phyloP scores from a whole-genome alignment of 2,797 vertebrate genomes.

The Periophthalmus magnuspinnatus region DNA sequence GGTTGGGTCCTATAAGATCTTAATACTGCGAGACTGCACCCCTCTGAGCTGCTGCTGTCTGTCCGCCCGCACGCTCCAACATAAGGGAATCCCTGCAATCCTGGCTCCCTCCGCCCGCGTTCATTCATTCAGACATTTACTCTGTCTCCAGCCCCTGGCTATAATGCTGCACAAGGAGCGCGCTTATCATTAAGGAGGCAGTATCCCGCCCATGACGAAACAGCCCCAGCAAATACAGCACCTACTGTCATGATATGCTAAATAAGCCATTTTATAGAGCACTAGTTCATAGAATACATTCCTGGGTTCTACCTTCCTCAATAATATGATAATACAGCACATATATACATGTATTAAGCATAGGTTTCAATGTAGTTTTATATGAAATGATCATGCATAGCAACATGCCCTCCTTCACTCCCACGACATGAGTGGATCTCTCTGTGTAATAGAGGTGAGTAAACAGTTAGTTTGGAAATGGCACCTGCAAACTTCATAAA shows the following conservation, averaged over 20 bases:
- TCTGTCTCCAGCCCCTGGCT: constrained; percentile 20
- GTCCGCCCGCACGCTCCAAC: constrained; percentile 38
- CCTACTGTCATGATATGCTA: constrained; percentile 33
- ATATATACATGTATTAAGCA: too few relatives aligned
- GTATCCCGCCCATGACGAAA: constrained; percentile 51
- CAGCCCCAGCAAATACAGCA: constrained; percentile 33
- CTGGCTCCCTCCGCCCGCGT: constrained; percentile 36
- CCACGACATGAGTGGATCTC: neutral
- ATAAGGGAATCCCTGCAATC: constrained; percentile 64
- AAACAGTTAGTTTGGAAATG: constrained; percentile 12
- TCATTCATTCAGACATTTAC: constrained; percentile 45
- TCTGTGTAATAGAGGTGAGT: neutral
- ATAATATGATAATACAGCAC: constrained; percentile 7
- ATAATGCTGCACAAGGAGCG: constrained; percentile 34
- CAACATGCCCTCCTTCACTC: neutral
- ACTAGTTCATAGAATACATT: neutral
- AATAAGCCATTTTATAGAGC: constrained; percentile 43
- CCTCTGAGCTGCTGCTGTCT: constrained; percentile 53
- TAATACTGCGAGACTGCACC: constrained; percentile 63
- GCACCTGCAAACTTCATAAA: constrained; percentile 13
- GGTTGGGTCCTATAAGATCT: constrained; percentile 32
- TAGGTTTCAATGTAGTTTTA: neutral
- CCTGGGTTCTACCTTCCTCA: constrained; percentile 1
- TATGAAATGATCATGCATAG: neutral
- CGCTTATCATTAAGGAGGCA: constrained; percentile 38